phyloP scores from a whole-genome alignment of 2,888 invertebrate genomes.

The Amitus sp. region DNA sequence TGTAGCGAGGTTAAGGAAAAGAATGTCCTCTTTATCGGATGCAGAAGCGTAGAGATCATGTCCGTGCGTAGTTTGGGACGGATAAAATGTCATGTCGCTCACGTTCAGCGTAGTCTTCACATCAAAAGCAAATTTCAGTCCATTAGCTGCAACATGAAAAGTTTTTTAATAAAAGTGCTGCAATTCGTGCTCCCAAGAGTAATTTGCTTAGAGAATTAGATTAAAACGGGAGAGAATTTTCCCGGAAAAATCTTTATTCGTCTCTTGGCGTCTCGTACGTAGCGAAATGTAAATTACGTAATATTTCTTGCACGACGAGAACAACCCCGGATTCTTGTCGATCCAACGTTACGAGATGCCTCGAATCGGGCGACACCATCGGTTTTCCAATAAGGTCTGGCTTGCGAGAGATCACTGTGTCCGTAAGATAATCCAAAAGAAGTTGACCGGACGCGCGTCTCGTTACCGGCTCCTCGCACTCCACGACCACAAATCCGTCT shows the following conservation, averaged over 20 bases:
- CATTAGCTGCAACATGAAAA: constrained; percentile 67
- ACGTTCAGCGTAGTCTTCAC: constrained; percentile 80
- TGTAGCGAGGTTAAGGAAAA: constrained; percentile 76
- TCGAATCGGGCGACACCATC: constrained; percentile 76
- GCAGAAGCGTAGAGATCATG: constrained; percentile 80
- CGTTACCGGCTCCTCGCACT: constrained; percentile 76
- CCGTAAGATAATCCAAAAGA: constrained; percentile 77
- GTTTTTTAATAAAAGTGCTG: background rate
- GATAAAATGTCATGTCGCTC: constrained; percentile 78
- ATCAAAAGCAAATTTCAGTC: constrained; percentile 77
- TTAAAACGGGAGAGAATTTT: background rate
- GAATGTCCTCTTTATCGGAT: constrained; percentile 76
- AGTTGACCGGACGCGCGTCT: constrained; percentile 74
- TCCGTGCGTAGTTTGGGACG: constrained; percentile 76
- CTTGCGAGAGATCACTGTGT: constrained; percentile 74
- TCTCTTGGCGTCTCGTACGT: background rate
- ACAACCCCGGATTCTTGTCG: constrained; percentile 69
- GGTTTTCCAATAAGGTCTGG: constrained; percentile 74
- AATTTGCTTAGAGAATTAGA: background rate
- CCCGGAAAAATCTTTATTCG: background rate
- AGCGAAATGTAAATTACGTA: constrained; percentile 65
- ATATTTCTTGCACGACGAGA: constrained; percentile 74
- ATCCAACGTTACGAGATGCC: constrained; percentile 76
- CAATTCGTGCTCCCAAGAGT: background rate
- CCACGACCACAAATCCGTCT: constrained; percentile 79